Conservation (phyloP, 2,888 invertebrate genomes). For the Sacculina carcini region DNA sequence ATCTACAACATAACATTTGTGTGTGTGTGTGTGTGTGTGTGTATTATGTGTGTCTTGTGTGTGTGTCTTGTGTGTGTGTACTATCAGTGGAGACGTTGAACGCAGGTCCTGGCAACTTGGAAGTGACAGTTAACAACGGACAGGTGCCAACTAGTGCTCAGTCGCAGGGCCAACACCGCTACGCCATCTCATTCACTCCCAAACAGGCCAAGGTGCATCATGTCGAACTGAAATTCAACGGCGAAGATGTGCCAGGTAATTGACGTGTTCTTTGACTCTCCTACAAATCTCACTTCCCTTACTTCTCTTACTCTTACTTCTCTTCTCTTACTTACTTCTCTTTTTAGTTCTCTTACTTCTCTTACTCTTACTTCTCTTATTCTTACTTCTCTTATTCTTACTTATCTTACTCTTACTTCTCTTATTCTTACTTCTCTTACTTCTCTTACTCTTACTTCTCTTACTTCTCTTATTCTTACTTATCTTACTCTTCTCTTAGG, state of each 20-base stretch:
- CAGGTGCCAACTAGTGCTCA: constrained; percentile 88
- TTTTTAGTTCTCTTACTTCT: constrained; percentile 9
- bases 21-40: too few relatives aligned
- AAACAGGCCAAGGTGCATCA: constrained; percentile 68
- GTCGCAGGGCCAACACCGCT: constrained; percentile 82
- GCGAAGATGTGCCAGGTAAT: constrained; percentile 68
- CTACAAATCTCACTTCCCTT: too few relatives aligned
- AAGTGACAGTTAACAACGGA: constrained; percentile 93
- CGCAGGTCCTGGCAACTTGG: constrained; percentile 92
- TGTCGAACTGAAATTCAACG: constrained; percentile 84
- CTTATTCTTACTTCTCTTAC: too few relatives aligned
- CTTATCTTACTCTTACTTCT: too few relatives aligned
- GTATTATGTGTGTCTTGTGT: too few relatives aligned
- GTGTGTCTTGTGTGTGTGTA: constrained; percentile 3
- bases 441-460: too few relatives aligned
- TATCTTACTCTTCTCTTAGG: too few relatives aligned
- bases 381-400: too few relatives aligned
- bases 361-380: too few relatives aligned
- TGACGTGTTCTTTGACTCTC: background rate
- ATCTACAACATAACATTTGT: too few relatives aligned
- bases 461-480: too few relatives aligned
- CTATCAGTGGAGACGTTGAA: constrained; percentile 75
- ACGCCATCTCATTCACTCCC: constrained; percentile 90
- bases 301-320: constrained; percentile 14
- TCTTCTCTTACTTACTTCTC: constrained; percentile 6